Evolutionary conservation across 2,113 vertebrate genomes (phyloP), one percentile per base, ranked within the genome.

Genomic region (Cacatua alba): DNA sequence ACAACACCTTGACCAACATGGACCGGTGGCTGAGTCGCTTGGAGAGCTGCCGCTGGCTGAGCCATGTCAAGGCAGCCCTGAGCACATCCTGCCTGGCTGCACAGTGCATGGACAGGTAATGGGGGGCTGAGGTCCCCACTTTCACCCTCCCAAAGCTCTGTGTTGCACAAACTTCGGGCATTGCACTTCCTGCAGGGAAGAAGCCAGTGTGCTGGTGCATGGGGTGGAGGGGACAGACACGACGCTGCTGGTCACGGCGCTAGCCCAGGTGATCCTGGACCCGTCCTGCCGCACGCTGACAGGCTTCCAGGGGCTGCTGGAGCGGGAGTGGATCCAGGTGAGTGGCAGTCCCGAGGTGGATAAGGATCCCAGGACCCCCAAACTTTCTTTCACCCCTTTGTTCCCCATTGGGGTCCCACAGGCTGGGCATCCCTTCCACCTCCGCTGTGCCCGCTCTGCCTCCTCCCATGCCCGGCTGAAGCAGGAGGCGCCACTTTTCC

Each of bases 261-360:
- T 99, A 92, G 98, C 98, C 9, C 98, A 99, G 93, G 92, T 99
- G 70, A 99, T 99, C 96, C 97, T 99, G 96, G 98, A 99, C 49
- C 98, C 98, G 0, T 46, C 90, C 43, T 98, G 98, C 94, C 97
- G 98, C 67, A 99, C 98, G 1, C 94, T 99, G 76, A 29, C 18
- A 33, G 99, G 99, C 5, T 99, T 99, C 98, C 98, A 99, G 96
- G 97, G 74, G n/a, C 98, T 99, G 88, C 97, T 99, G 87, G 98
- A 99, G 85, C 94, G 97, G 51, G 99, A 99, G 46, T 99, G 99
- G 99, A 96, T 99, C n/a, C 84, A 99, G 98, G 99, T 99, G 94
- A 3, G 8, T 4, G 0, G 19, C 2, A 2, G 37, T 0, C 6
- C 26, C 0, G 0, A 35, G 25, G 7, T 37, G 10, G 7, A 4